Percentiles rank a stretch among this genome's conserved stretches.
These are phyloP conservation scores for Potamilus streckersoni DNA, from an alignment of 1,140 invertebrate species.

Conservation along the genomic window DNA sequence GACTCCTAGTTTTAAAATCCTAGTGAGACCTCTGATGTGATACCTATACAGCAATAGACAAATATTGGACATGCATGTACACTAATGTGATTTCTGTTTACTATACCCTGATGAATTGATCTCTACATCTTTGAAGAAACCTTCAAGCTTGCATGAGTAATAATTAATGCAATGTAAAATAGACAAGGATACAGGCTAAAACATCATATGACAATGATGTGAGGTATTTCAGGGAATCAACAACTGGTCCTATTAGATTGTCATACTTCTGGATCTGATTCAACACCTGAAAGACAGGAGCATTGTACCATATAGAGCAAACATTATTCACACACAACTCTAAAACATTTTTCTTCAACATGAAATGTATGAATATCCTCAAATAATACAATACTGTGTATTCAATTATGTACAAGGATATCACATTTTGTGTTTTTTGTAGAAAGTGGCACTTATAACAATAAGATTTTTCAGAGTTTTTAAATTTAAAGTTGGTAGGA, in stretches of 20 bases:
- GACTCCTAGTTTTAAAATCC: no score
- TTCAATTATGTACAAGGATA: neutral
- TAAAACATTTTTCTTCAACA: neutral
- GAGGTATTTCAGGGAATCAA: slow-evolving; percentile 97
- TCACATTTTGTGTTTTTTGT: neutral
- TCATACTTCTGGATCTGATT: slow-evolving; percentile 97
- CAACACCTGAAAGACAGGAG: slow-evolving; percentile 73
- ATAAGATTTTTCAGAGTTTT: neutral
- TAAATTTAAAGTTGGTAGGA: no score
- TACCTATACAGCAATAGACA: no score
- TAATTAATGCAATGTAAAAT: neutral
- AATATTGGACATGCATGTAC: no score
- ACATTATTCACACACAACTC: neutral
- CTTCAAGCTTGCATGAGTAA: no score
- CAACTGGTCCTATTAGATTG: slow-evolving; percentile 95
- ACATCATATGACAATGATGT: slow-evolving; percentile 97
- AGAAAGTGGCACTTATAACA: neutral
- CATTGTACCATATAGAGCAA: neutral
- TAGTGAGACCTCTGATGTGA: no score
- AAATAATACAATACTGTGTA: neutral
- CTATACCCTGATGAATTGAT: no score
- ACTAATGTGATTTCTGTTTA: no score
- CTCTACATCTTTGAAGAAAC: no score
- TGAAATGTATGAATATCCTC: neutral
- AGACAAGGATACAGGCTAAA: slow-evolving; percentile 78